Evolutionary conservation across 2,797 vertebrate species (phyloP), one percentile per base, ranked within the genome.

Genomic region (Cossypha polioptera): DNA sequence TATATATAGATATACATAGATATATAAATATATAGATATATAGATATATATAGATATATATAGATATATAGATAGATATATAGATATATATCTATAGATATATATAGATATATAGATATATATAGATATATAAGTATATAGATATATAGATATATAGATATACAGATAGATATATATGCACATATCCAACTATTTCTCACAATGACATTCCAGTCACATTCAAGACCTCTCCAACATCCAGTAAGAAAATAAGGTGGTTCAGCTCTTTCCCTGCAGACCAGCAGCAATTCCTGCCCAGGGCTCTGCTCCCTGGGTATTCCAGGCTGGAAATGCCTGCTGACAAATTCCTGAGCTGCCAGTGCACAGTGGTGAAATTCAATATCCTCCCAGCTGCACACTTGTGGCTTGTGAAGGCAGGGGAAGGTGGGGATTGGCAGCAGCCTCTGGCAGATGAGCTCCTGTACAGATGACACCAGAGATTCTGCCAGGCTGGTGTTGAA

Each of bases 381-480:
- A 76, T 75, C 78, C 81, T 94, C 92, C 79, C 79, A 95, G 81
- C 93, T 96, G 95, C 85, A 82, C 88, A 59, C 78, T 86, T 67
- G 91, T 33, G 73, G 61, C 69, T 95, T 82, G 93, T 58, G 81
- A 94, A 88, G 42, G 93, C 82, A 89, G 79, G 55, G 78, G 75
- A 91, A 59, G 11, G 94, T 45, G 53, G 12, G 83, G 57, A 58
- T 50, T 90, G 90, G 95, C 94, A 96, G 82, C 74, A 86, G 83
- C 55, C 72, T 92, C 94, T 95, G 85, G 95, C 96, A 97, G 91
- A 95, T 80, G 93, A 92, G 86, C 31, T 96, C 89, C 55, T 83
- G 59, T 92, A 65, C 94, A 84, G 83, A 92, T 89, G 95, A 96
- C 96, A 90, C 94, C 14, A 31, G 38, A n/a, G 61, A 13, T 65